A percentile compares a stretch with the other conserved stretches of the same genome.
These are phyloP conservation scores for Fragum sueziense DNA, from an alignment of 2,888 invertebrate genomes.

Conservation along the genomic window DNA sequence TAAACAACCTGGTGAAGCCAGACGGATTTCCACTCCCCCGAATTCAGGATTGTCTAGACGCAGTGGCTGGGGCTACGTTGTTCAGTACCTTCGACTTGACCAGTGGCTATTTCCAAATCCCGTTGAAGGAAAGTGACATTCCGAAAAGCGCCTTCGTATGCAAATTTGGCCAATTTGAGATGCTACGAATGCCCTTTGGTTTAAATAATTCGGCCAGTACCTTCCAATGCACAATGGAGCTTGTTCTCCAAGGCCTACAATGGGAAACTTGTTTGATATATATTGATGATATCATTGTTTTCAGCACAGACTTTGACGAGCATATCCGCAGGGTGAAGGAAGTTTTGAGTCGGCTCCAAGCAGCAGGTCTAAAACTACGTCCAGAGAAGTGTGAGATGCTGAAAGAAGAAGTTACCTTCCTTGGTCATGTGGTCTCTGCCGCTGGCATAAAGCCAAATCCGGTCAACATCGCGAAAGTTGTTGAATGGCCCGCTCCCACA, in stretches of 20 bases:
- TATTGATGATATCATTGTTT: slow-evolving; percentile 15
- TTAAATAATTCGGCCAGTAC: neutral
- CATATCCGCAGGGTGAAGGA: neutral
- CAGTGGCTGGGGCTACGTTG: neutral
- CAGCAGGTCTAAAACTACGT: neutral
- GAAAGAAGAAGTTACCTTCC: neutral
- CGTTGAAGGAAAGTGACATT: neutral
- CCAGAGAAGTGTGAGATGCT: slow-evolving; percentile 20
- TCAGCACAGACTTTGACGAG: neutral
- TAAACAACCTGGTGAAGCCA: neutral
- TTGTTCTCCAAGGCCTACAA: neutral
- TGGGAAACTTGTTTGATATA: neutral
- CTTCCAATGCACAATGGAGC: neutral
- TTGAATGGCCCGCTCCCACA: neutral
- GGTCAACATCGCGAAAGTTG: slow-evolving; percentile 1
- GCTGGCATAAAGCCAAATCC: slow-evolving; percentile 1
- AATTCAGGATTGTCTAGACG: neutral
- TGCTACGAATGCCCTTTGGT: neutral
- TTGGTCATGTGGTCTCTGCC: neutral
- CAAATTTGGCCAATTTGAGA: neutral
- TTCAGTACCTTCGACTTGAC: neutral
- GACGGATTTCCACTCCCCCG: neutral
- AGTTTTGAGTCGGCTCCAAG: neutral
- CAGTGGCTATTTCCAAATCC: neutral
- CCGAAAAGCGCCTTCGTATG: neutral